Base-by-base conservation (phyloP, 2,888 invertebrate genomes). In the Dysmachus trigonus region DNA sequence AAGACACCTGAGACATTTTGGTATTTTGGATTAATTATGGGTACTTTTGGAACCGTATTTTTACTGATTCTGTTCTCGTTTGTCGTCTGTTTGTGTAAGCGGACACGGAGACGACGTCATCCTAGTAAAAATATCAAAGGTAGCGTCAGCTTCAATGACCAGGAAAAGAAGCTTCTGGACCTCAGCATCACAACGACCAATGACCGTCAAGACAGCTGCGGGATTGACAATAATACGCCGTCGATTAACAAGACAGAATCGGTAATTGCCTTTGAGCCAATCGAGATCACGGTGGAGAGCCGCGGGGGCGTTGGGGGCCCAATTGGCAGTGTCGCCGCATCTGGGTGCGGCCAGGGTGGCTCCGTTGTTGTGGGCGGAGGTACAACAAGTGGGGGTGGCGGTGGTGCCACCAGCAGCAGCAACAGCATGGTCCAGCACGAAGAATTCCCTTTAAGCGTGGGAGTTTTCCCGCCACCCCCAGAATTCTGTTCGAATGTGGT, bases 121-220 rank as follows among this genome's bases (percentile, higher is more conserved):
- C 93, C 94, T 85, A 94, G 94, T 89, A 94, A 95, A 88, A 96
- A 96, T 71, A 94, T 96, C 86, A 96, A 96, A 89, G 95, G 95
- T 74, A 96, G 96, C 91, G 94, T 96, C 1, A 97, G 96, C 90
- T 96, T 96, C 90, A 96, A 96, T 77, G 97, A 97, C 90, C 97
- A 97, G 92, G 97, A 97, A 90, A 97, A 97, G 91, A 96, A 97
- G 90, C 93, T 97, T 86, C 93, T 97, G 87, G 97, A 97, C 89
- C 95, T 96, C 22, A 97, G 97, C 88, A 95, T 95, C 51, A 95
- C 95, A 15, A 95, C 95, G 6, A 95, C 95, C 0, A 94, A 94
- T 35, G 94, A 94, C 88, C 92, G 94, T 6, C 94, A 92, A 84
- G 93, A 93, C 85, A 95, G 95, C 89, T 94, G 94, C 89, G 94